Evolutionary conservation across 2,113 vertebrate genomes (phyloP).

Genomic region (Aldabrachelys gigantea): DNA sequence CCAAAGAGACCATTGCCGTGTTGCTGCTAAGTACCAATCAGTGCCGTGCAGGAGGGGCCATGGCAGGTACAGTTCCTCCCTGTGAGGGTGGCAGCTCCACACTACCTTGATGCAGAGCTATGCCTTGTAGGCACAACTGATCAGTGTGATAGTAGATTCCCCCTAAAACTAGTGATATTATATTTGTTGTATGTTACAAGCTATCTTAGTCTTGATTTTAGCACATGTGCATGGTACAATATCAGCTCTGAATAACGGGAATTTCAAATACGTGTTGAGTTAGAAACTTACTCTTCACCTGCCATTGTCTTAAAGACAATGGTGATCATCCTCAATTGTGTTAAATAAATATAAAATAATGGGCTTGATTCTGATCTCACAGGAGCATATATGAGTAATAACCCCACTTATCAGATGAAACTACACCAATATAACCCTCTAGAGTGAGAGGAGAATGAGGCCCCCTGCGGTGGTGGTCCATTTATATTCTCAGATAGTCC

Average conservation of each 20-base stretch:
- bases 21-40: fast-evolving
- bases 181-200: neutral
- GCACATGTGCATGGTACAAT: neutral
- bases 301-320: neutral
- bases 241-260: neutral
- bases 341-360: neutral
- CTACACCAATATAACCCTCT: neutral
- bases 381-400: neutral
- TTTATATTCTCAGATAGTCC: neutral
- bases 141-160: too few relatives aligned
- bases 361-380: neutral
- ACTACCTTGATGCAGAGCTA: neutral
- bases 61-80: fast-evolving
- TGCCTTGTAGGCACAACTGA: neutral
- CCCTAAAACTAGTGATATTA: neutral
- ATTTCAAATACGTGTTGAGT: neutral
- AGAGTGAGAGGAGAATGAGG: neutral
- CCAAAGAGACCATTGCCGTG: neutral
- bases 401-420: neutral
- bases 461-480: neutral
- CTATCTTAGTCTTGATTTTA: neutral
- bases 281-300: too few relatives aligned
- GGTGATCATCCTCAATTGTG: neutral
- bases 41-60: neutral
- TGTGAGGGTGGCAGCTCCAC: neutral